phyloP scores from a whole-genome alignment of 2,113 vertebrate genomes.

The Notechis scutatus region DNA sequence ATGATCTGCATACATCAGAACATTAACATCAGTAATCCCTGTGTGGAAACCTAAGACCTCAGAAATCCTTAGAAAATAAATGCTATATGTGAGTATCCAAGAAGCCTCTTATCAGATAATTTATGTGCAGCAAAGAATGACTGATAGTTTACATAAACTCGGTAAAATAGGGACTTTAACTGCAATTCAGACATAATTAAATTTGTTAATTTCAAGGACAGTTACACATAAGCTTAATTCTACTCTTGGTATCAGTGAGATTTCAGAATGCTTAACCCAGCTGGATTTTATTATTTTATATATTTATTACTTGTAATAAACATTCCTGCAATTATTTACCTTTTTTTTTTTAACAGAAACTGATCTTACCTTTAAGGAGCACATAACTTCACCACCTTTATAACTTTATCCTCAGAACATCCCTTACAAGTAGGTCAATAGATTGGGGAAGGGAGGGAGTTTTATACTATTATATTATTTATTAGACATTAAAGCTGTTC shows the following conservation, averaged over 20 bases:
- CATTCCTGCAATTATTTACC: background rate
- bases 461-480: background rate
- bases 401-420: background rate
- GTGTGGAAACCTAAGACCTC: background rate
- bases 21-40: background rate
- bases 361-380: background rate
- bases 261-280: background rate
- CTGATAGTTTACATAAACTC: background rate
- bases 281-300: background rate
- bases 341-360: background rate
- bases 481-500: background rate
- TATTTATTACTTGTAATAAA: background rate
- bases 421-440: background rate
- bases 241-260: background rate
- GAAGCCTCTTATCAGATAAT: background rate
- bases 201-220: slow-evolving; percentile 6
- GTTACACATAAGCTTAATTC: background rate
- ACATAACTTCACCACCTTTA: background rate
- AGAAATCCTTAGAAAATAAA: background rate
- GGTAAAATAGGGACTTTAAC: background rate
- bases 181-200: background rate
- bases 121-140: background rate
- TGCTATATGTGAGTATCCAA: background rate
- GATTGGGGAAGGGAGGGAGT: background rate
- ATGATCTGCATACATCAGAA: background rate